Percentiles rank a stretch among this genome's conserved stretches.
Evolutionary conservation across 2,113 vertebrate species (phyloP).

Genomic region (Calyptommatus sinebrachiatus): DNA sequence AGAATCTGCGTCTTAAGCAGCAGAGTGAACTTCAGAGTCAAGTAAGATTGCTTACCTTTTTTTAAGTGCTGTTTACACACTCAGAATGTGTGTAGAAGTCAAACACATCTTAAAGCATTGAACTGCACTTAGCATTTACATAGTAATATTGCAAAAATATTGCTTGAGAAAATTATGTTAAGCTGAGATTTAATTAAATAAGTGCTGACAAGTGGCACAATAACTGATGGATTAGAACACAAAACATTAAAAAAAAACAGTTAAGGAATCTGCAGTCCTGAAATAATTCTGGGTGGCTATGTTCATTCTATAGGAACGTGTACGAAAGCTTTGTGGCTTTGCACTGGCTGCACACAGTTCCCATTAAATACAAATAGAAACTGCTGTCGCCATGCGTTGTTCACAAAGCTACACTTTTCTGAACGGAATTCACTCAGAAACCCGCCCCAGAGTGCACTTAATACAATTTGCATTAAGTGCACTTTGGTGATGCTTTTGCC

Average conservation of each 20-base stretch:
- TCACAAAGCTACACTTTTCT: too few species aligned
- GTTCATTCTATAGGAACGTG: too few species aligned
- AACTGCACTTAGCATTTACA: neutral
- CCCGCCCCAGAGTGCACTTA: too few species aligned
- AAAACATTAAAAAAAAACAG: neutral
- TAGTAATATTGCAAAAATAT: neutral
- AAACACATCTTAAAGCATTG: neutral
- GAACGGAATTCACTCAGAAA: too few species aligned
- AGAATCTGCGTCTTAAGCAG: conserved; percentile 95
- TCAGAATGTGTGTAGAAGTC: neutral
- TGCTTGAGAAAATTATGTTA: neutral
- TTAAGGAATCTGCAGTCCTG: neutral
- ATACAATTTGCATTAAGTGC: too few species aligned
- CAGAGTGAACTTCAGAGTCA: conserved; percentile 96
- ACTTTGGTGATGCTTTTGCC: too few species aligned
- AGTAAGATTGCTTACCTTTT: conserved; percentile 64
- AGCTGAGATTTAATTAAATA: conserved; percentile 14
- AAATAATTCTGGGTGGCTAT: neutral
- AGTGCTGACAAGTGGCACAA: conserved; percentile 5
- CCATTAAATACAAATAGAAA: too few species aligned
- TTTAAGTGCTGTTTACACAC: neutral
- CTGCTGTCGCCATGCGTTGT: too few species aligned
- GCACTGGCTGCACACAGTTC: too few species aligned
- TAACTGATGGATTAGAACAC: neutral
- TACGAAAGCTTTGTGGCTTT: too few species aligned